Percentiles rank a stretch among this genome's conserved stretches.
Conservation (phyloP, 2,113 vertebrate species). For the Illadopsis cleaveri region DNA sequence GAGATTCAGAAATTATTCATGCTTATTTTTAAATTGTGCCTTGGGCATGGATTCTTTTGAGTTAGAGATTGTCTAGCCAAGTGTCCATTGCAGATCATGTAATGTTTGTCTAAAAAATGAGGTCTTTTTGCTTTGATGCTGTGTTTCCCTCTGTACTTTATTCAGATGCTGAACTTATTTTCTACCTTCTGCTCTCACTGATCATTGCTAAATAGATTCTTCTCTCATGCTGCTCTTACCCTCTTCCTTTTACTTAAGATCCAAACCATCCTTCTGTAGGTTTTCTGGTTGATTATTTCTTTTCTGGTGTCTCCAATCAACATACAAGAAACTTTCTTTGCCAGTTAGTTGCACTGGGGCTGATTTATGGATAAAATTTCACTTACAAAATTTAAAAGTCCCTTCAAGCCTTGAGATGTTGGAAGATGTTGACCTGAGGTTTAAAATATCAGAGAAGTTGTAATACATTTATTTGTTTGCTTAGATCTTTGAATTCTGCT, state of each 20-base stretch:
- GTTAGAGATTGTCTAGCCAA: not conserved
- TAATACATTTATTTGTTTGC: not conserved
- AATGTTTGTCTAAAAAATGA: not conserved
- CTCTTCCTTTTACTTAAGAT: not conserved
- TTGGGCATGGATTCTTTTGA: not conserved
- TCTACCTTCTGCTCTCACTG: not conserved
- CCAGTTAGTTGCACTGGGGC: not conserved
- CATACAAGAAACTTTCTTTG: not conserved
- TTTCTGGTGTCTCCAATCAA: not conserved
- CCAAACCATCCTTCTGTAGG: not conserved
- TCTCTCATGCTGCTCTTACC: not conserved
- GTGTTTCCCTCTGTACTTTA: not conserved
- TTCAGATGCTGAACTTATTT: not conserved
- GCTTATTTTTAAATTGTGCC: slow-evolving; percentile 10
- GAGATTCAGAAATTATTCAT: not conserved
- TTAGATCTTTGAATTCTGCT: not conserved
- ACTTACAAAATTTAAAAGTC: not conserved
- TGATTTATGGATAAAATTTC: not conserved
- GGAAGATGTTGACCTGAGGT: not conserved
- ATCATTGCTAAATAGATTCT: not conserved
- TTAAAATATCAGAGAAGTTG: not conserved
- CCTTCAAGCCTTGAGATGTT: not conserved
- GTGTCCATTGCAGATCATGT: not conserved
- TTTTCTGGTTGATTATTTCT: not conserved
- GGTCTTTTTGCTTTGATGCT: not conserved